These are phyloP conservation scores for Mimumesa dahlbomi DNA, from an alignment of 2,888 invertebrate species.

Conservation along the genomic window DNA sequence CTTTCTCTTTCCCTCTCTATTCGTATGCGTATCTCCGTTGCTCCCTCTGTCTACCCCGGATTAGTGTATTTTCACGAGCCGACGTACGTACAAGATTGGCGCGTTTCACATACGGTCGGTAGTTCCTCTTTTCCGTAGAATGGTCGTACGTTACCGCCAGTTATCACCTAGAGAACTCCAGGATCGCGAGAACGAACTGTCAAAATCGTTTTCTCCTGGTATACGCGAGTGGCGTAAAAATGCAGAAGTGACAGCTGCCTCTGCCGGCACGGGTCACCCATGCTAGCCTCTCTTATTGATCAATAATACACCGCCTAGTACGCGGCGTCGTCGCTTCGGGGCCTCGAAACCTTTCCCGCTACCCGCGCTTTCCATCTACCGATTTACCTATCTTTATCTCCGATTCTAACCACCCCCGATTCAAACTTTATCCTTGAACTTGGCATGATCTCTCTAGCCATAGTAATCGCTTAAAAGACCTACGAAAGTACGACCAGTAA, in stretches of 20 bases:
- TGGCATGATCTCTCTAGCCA: too few species aligned
- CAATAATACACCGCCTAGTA: conserved; percentile 77
- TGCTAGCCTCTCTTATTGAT: conserved; percentile 76
- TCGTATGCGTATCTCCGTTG: conserved; percentile 16
- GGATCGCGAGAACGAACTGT: conserved; percentile 27
- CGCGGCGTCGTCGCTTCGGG: conserved; percentile 68
- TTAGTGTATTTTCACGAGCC: conserved; percentile 39
- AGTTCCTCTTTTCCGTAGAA: neutral
- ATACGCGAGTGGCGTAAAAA: conserved; percentile 68
- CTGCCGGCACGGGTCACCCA: conserved; percentile 76
- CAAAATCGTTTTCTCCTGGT: conserved; percentile 43
- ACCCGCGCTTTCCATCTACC: conserved; percentile 30
- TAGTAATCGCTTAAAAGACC: too few species aligned
- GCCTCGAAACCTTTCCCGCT: conserved; percentile 38
- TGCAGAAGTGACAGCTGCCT: conserved; percentile 76
- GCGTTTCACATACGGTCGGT: conserved; percentile 46
- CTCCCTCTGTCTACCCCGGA: conserved; percentile 49
- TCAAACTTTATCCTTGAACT: too few species aligned
- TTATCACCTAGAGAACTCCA: neutral
- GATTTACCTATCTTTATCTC: conserved; percentile 6
- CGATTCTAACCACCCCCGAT: too few species aligned
- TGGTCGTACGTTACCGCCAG: conserved; percentile 4
- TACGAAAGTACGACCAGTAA: too few species aligned
- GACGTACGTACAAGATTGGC: conserved; percentile 31
- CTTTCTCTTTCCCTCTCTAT: neutral